Base-by-base conservation (phyloP, 2,888 invertebrate genomes). In the Epistrophella euchroma region DNA sequence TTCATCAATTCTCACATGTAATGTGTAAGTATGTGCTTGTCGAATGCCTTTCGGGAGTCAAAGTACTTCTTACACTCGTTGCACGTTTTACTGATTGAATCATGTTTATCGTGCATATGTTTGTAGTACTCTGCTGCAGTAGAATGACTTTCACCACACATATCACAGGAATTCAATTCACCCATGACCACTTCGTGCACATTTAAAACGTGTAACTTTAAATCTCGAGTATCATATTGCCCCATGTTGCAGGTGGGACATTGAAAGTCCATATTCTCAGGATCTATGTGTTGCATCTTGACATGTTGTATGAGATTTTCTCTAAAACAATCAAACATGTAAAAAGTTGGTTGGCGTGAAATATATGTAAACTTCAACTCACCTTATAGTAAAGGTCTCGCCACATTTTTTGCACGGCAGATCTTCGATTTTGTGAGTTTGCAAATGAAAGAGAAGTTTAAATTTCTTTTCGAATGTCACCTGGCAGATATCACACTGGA, bases 401-500 rank as follows among this genome's bases (percentile, higher is more conserved):
- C 87, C 84, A 58, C 88, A 88, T 60, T 85, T 88, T 22, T 87
- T 88, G 76, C 88, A 88, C 0, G 84, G 79, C 25, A 87, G 10
- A n/a, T 88, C 82, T 22, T 83, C 79, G n/a, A 83, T 74, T 64
- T 87, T 88, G 62, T 88, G 88, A n/a, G 83, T 75, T 64, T 88
- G 84, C 7, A 88, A 45, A 25, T 88, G 88, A 56, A 88, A 88
- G 11, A 84, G 76, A 11, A 88, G 56, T 37, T 88, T 87, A 17
- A 87, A 88, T 64, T 88, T 88, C 58, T 88, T 77, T 25, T 88
- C 80, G 28, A 88, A 88, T 9, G 81, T 79, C 17, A 47, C 74
- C 73, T 88, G 74, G n/a, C 88, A 88, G 6, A 88, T 84, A 40
- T 87, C 84, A 47, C 88, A 88, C 40, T 88, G 86, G 55, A 86